Evolutionary conservation across 2,113 vertebrate species (phyloP), one percentile per base, ranked within the genome.

Genomic region (Pagrus major): DNA sequence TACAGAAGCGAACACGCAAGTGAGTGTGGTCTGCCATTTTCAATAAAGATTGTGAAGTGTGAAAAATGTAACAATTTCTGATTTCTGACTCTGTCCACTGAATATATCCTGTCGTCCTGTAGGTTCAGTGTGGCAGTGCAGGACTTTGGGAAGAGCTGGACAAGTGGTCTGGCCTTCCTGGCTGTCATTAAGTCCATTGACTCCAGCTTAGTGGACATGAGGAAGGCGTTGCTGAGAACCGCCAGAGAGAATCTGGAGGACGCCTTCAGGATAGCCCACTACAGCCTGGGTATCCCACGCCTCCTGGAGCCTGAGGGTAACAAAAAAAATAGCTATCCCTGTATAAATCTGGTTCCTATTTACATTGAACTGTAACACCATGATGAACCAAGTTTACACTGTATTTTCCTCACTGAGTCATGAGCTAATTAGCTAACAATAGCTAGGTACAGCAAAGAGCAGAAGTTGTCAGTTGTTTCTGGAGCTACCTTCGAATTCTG

Each of bases 101-200:
- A 60, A 11, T 15, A 4, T 81, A 10, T 71, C 16, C 6, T 63
- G 33, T 63, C 79, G 14, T 56, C 20, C 9, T 25, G 12, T 27
- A 99, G 98, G 91, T 99, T 96, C 9, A 96, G 98, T 1, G 97
- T 99, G 77, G 96, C 96, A 0, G 96, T 98, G 78, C 96, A 97
- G 85, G 97, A 99, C 91, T 99, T 99, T 76, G 94, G 96, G 4
- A 96, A 96, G 90, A 99, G 98, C 73, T 99, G 98, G 98, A 95
- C 93, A 54, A 99, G 97, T 9, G 98, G 98, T 70, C 91, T 99
- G 77, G 97, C 97, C 42, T 99, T 99, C 92, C 94, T 99, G 89
- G 98, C 98, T 0, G 67, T 99, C 86, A 97, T 99, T 80, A 99
- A 99, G 91, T 96, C 98, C 84, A 98, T 99, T 47, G 96, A 99